Conservation (phyloP, 2,888 invertebrate genomes). For the Tenthredo notha region DNA sequence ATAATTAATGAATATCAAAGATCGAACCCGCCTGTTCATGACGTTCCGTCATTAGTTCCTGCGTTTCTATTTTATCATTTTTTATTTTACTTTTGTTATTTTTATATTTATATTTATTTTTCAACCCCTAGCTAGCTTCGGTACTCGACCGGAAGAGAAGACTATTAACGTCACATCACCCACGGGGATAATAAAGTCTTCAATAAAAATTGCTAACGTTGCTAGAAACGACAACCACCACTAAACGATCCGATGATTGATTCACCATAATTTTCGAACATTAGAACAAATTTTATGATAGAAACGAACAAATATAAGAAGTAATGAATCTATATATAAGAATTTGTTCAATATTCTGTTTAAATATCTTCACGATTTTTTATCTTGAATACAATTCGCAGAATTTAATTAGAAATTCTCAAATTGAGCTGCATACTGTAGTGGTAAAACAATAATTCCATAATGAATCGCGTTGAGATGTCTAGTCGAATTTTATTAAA, state of each 20-base stretch:
- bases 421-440: not conserved
- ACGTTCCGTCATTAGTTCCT: not conserved
- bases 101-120: not conserved
- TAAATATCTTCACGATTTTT: not conserved
- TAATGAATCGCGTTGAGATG: not conserved
- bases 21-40: not conserved
- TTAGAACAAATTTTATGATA: not conserved
- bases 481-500: not conserved
- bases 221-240: not conserved
- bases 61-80: not conserved
- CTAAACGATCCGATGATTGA: constrained; percentile 7
- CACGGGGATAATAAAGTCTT: constrained; percentile 9
- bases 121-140: not conserved
- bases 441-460: not conserved
- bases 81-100: not conserved
- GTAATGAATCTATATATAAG: too few relatives aligned
- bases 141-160: not conserved
- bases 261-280: not conserved
- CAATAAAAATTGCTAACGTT: constrained; percentile 22
- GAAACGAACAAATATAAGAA: not conserved
- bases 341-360: not conserved
- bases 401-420: not conserved
- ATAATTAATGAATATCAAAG: constrained; percentile 30
- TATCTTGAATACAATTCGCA: not conserved
- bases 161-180: not conserved